Conservation (phyloP, 2,888 invertebrate species). For the Hofmannophila pseudospretella region DNA sequence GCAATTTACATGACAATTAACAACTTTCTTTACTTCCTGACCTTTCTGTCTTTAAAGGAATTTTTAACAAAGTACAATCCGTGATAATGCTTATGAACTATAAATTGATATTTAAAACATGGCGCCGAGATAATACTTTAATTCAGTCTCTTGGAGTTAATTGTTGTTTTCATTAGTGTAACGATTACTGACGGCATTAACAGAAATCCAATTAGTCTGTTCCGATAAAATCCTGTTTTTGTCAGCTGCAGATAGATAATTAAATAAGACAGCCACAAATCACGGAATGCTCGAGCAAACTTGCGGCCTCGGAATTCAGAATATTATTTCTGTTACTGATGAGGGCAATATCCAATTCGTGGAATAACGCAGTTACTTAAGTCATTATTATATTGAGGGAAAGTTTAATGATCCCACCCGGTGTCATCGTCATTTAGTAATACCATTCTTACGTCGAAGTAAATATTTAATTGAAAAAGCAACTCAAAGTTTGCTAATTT, state of each 20-base stretch:
- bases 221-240: neutral
- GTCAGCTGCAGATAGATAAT: neutral
- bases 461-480: too few species aligned
- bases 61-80: too few species aligned
- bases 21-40: neutral
- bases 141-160: neutral
- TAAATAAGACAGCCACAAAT: neutral
- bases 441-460: too few species aligned
- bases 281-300: too few species aligned
- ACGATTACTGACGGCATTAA: neutral
- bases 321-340: too few species aligned
- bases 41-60: neutral
- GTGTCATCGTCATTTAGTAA: too few species aligned
- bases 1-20: neutral
- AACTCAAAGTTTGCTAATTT: too few species aligned
- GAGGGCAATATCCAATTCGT: too few species aligned
- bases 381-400: too few species aligned
- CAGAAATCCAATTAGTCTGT: neutral
- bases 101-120: neutral
- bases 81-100: neutral
- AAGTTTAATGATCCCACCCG: too few species aligned
- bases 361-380: too few species aligned
- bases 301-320: too few species aligned
- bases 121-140: neutral
- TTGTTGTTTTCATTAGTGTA: constrained; percentile 1